Evolutionary conservation across 2,888 invertebrate species (phyloP).

Genomic region (Tyria jacobaeae): DNA sequence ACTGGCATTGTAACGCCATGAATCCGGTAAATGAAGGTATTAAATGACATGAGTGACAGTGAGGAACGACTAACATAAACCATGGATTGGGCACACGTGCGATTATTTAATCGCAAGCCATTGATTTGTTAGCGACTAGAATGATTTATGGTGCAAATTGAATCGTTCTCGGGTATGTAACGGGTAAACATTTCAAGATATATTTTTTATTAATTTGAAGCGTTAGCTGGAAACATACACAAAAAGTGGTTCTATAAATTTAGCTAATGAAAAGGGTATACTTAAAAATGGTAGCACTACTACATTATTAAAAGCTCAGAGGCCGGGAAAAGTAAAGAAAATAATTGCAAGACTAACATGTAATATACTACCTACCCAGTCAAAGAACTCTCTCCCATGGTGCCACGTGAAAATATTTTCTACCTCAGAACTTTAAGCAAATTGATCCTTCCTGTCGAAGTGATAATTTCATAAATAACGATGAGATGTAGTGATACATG

Average conservation of each 20-base stretch:
- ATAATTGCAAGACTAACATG: too few species aligned
- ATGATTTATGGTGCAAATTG: conserved; percentile 16
- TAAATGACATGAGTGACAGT: conserved; percentile 18
- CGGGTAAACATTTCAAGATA: conserved; percentile 1
- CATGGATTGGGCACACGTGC: conserved; percentile 24
- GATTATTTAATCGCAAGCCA: conserved; percentile 35
- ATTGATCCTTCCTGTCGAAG: background rate
- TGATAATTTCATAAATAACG: conserved; percentile 5
- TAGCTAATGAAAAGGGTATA: too few species aligned
- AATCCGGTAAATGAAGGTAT: conserved; percentile 31
- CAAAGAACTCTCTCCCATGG: background rate
- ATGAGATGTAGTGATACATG: conserved; percentile 1
- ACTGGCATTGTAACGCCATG: conserved; percentile 17
- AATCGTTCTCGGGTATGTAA: conserved; percentile 14
- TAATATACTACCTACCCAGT: too few species aligned
- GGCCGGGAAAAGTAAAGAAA: too few species aligned
- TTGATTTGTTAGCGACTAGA: conserved; percentile 22
- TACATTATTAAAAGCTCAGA: too few species aligned
- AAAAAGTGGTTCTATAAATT: too few species aligned
- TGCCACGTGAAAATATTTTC: background rate
- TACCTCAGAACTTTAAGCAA: background rate
- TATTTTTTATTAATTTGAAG: conserved; percentile 2
- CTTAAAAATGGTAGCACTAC: too few species aligned
- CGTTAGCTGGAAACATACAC: too few species aligned
- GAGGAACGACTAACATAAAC: conserved; percentile 32